Conservation (phyloP, 2,888 invertebrate species). For the Leptarthrus brevirostris region DNA sequence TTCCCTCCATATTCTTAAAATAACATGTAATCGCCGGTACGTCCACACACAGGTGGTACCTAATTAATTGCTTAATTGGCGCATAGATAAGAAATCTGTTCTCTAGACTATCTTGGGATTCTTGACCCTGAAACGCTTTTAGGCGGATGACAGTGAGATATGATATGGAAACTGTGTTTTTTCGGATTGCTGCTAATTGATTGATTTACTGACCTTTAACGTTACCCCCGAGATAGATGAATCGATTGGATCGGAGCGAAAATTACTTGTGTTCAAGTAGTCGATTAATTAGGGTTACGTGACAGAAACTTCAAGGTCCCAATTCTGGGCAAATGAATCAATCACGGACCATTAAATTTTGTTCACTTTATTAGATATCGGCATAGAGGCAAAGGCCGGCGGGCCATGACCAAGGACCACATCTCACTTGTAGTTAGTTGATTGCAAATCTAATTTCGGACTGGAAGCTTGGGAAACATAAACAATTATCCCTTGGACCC, state of each 20-base stretch:
- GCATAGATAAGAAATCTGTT: not conserved
- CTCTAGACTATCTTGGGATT: not conserved
- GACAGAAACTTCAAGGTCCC: not conserved
- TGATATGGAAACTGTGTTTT: not conserved
- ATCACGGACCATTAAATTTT: not conserved
- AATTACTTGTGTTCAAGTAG: not conserved
- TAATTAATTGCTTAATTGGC: not conserved
- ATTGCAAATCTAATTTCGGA: too few relatives aligned
- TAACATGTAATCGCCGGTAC: too few relatives aligned
- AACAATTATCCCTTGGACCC: too few relatives aligned
- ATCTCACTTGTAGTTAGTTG: too few relatives aligned
- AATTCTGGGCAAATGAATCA: not conserved
- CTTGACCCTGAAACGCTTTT: not conserved
- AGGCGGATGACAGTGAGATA: too few relatives aligned
- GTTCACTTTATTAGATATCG: not conserved
- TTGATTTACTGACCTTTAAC: not conserved
- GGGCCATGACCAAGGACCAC: too few relatives aligned
- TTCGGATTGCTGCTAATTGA: not conserved
- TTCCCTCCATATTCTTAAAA: too few relatives aligned
- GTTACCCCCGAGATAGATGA: not conserved
- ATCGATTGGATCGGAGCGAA: not conserved
- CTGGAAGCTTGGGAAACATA: too few relatives aligned
- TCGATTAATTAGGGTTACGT: not conserved
- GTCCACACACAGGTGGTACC: not conserved
- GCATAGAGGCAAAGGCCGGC: too few relatives aligned